Percentiles rank a stretch among this genome's conserved stretches.
Conservation (phyloP, 2,797 vertebrate genomes). For the Coracias cyanogaster region DNA sequence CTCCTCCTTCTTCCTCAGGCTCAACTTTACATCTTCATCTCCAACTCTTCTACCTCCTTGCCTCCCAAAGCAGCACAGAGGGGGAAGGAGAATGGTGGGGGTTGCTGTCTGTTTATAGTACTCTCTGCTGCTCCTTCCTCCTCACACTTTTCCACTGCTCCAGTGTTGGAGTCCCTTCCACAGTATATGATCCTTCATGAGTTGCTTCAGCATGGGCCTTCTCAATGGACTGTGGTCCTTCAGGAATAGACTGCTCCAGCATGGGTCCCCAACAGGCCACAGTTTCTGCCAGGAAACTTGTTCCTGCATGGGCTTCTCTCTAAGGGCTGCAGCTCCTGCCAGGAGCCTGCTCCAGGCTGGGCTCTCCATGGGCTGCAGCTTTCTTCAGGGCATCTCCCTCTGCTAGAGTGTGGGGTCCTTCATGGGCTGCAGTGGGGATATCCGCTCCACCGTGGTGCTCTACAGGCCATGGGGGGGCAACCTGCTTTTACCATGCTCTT, state of each 20-base stretch:
- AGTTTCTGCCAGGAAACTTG: not conserved
- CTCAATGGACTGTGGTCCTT: not conserved
- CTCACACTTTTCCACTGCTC: not conserved
- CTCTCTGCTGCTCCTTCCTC: not conserved
- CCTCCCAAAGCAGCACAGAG: fast-evolving
- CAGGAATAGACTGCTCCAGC: not conserved
- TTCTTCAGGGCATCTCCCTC: not conserved
- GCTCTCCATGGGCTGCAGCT: not conserved
- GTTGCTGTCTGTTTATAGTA: not conserved
- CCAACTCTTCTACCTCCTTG: not conserved
- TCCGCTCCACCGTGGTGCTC: fast-evolving
- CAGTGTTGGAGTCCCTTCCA: not conserved
- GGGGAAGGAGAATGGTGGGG: not conserved
- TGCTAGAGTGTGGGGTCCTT: not conserved
- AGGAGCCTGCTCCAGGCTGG: not conserved
- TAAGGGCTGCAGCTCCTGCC: not conserved
- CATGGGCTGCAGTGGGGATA: not conserved
- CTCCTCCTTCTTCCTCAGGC: not conserved
- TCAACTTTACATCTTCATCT: not conserved
- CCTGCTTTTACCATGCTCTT: not conserved
- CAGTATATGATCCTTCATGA: not conserved
- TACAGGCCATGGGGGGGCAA: not conserved
- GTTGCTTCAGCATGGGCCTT: not conserved
- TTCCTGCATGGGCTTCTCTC: not conserved
- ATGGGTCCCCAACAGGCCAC: not conserved